Evolutionary conservation across 2,113 vertebrate species (phyloP).

Genomic region (Microcebus lehilahytsara): DNA sequence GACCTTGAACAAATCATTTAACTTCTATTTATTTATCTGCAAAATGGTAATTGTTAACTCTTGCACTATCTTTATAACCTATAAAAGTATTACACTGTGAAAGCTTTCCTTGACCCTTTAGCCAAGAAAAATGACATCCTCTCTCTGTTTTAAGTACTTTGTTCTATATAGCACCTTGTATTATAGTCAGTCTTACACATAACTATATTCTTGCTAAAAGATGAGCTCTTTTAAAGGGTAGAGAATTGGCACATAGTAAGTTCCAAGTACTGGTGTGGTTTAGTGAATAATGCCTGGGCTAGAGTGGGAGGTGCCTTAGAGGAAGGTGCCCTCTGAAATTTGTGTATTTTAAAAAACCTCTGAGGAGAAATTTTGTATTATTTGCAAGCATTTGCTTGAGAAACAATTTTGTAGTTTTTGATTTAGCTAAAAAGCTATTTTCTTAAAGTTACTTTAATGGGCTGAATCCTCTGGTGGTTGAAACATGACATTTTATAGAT

Average conservation of each 20-base stretch:
- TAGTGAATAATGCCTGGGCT: background rate
- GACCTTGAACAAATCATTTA: conserved; percentile 3
- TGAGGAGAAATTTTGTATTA: conserved; percentile 41
- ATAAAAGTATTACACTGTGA: background rate
- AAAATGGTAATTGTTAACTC: conserved; percentile 28
- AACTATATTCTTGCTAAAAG: background rate
- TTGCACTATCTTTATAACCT: background rate
- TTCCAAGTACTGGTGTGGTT: background rate
- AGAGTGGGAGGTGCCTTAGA: too few species aligned
- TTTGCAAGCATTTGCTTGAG: conserved; percentile 24
- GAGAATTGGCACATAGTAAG: background rate
- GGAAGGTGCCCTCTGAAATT: background rate
- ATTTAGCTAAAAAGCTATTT: conserved; percentile 36
- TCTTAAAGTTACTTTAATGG: conserved; percentile 4
- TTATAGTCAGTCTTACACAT: background rate
- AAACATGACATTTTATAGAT: conserved; percentile 59
- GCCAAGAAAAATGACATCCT: conserved; percentile 11
- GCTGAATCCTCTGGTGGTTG: conserved; percentile 12
- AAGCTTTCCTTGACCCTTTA: conserved; percentile 9
- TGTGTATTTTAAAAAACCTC: background rate
- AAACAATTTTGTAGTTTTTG: conserved; percentile 29
- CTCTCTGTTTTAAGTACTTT: conserved; percentile 1
- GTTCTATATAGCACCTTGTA: conserved; percentile 1
- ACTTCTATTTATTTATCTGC: background rate
- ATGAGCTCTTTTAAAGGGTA: background rate